A percentile compares a stretch with the other conserved stretches of the same genome.
Evolutionary conservation across 2,113 vertebrate genomes (phyloP).

Genomic region (Saccopteryx bilineata): DNA sequence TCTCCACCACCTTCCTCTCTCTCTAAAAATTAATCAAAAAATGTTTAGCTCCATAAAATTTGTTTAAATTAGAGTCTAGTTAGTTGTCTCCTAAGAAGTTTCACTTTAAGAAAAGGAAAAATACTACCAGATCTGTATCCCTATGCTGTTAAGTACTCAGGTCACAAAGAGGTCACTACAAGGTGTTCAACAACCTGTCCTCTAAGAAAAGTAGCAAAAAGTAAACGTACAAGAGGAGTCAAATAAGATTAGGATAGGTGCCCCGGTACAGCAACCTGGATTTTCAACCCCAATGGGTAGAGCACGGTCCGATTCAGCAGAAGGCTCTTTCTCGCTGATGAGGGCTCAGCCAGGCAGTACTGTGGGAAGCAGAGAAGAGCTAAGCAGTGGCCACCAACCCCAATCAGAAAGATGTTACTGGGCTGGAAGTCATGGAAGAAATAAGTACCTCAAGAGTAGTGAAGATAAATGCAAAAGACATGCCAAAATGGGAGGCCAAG

Average conservation of each 20-base stretch:
- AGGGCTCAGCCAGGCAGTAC: background rate
- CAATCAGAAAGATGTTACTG: background rate
- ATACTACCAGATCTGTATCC: background rate
- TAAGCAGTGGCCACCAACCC: background rate
- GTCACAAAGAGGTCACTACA: background rate
- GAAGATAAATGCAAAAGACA: background rate
- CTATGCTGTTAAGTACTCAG: background rate
- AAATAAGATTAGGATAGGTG: background rate
- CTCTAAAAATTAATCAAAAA: no score
- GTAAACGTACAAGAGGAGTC: background rate
- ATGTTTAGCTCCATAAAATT: background rate
- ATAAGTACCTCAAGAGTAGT: background rate
- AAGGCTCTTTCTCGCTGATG: background rate
- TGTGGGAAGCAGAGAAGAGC: background rate
- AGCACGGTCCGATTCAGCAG: background rate
- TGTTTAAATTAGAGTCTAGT: background rate
- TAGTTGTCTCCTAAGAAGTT: conserved; percentile 11
- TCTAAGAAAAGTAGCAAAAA: background rate
- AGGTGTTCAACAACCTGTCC: background rate
- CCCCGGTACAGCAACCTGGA: background rate
- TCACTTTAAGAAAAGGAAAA: background rate
- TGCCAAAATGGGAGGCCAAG: background rate
- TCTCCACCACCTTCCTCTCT: no score
- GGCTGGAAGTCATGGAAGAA: background rate
- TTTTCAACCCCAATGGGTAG: background rate